These are phyloP conservation scores for Lasioglossum morio DNA, from an alignment of 2,888 invertebrate genomes.

Conservation along the genomic window DNA sequence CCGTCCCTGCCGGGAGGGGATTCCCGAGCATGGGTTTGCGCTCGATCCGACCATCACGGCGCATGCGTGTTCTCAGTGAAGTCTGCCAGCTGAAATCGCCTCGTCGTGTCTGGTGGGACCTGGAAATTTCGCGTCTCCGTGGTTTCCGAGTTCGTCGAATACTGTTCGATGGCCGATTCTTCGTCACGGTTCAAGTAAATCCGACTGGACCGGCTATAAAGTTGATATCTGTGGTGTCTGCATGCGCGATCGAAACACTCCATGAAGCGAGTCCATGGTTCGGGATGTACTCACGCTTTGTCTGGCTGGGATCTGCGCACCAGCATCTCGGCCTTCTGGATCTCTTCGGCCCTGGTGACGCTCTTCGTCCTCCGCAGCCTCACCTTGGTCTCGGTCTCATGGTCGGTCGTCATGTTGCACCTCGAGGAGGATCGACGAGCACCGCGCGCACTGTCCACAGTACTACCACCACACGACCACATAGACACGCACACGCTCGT, in stretches of 20 bases:
- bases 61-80: conserved; percentile 58
- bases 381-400: conserved; percentile 84
- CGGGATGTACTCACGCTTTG: conserved; percentile 91
- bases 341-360: conserved; percentile 95
- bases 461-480: conserved; percentile 15
- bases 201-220: neutral
- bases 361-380: conserved; percentile 92
- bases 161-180: neutral
- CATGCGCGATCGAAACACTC: neutral
- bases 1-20: conserved; percentile 25
- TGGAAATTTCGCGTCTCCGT: conserved; percentile 50
- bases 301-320: conserved; percentile 92
- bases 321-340: conserved; percentile 92
- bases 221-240: neutral
- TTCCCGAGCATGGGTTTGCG: conserved; percentile 30
- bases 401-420: conserved; percentile 73
- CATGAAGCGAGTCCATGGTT: neutral
- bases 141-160: conserved; percentile 3
- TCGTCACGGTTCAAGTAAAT: neutral
- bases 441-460: conserved; percentile 25
- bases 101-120: conserved; percentile 15
- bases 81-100: neutral
- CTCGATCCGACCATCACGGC: conserved; percentile 22
- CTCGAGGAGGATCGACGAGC: conserved; percentile 17
- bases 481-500: conserved; percentile 8